phyloP scores from a whole-genome alignment of 2,113 vertebrate species.

The Engystomops pustulosus region DNA sequence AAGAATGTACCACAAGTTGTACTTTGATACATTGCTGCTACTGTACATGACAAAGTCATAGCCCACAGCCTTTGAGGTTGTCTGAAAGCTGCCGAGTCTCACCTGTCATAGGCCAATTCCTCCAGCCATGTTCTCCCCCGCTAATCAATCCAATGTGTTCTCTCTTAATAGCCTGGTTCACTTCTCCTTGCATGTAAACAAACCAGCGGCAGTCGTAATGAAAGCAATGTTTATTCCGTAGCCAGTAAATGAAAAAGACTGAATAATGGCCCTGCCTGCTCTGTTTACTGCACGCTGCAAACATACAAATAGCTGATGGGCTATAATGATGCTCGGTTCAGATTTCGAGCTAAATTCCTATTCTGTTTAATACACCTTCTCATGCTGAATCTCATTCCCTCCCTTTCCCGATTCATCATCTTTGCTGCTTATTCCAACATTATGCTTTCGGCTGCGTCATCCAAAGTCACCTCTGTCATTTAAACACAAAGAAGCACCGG shows the following conservation, averaged over 20 bases:
- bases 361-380: background rate
- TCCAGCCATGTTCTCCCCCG: background rate
- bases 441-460: background rate
- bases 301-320: background rate
- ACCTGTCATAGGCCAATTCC: conserved; percentile 12
- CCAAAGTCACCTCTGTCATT: conserved; percentile 20
- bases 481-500: conserved; percentile 6
- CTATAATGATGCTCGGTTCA: conserved; percentile 9
- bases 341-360: background rate
- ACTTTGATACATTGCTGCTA: no score
- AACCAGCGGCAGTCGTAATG: background rate
- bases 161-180: background rate
- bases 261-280: conserved; percentile 6
- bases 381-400: conserved; percentile 3
- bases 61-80: no score
- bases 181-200: background rate
- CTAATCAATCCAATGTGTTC: background rate
- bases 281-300: background rate
- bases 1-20: no score
- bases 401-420: background rate
- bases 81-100: background rate
- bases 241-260: conserved; percentile 11
- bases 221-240: background rate
- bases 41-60: no score
- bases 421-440: background rate